Percentiles rank a stretch among this genome's conserved stretches.
These are phyloP conservation scores for Stichopus chloronotus DNA, from an alignment of 35 echinoderm and acorn worm genomes.

Conservation along the genomic window DNA sequence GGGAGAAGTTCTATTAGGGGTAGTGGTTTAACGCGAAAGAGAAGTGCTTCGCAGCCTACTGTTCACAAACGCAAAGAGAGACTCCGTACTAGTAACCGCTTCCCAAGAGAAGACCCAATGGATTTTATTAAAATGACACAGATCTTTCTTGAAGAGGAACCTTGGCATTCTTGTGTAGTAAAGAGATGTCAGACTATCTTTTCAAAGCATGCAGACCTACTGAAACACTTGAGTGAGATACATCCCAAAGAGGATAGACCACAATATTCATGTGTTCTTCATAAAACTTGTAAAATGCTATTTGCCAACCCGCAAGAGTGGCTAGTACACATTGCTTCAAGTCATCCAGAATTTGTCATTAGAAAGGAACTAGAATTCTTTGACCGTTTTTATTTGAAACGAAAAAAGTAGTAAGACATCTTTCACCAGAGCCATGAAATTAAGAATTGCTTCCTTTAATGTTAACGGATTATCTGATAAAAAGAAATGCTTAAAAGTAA, in stretches of 20 bases:
- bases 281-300: neutral
- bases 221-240: neutral
- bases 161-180: slow-evolving; percentile 37
- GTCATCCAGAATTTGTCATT: neutral
- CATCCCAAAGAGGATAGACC: neutral
- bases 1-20: too few relatives aligned
- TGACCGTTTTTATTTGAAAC: slow-evolving; percentile 19
- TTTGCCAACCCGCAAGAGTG: slow-evolving; percentile 5
- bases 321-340: slow-evolving; percentile 1
- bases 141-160: slow-evolving; percentile 21
- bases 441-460: slow-evolving; percentile 12
- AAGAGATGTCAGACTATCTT: neutral
- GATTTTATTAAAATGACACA: slow-evolving; percentile 28
- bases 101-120: neutral
- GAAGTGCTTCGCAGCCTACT: too few relatives aligned
- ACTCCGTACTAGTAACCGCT: slow-evolving; percentile 21
- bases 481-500: neutral
- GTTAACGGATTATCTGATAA: slow-evolving; percentile 1
- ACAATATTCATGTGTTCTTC: slow-evolving; percentile 1
- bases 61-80: neutral
- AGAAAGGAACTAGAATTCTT: slow-evolving; percentile 29
- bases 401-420: too few relatives aligned
- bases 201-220: neutral
- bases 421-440: neutral
- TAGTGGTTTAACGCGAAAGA: too few relatives aligned